Evolutionary conservation across 2,888 invertebrate species (phyloP), one percentile per base, ranked within the genome.

Genomic region (Smittia sp.): DNA sequence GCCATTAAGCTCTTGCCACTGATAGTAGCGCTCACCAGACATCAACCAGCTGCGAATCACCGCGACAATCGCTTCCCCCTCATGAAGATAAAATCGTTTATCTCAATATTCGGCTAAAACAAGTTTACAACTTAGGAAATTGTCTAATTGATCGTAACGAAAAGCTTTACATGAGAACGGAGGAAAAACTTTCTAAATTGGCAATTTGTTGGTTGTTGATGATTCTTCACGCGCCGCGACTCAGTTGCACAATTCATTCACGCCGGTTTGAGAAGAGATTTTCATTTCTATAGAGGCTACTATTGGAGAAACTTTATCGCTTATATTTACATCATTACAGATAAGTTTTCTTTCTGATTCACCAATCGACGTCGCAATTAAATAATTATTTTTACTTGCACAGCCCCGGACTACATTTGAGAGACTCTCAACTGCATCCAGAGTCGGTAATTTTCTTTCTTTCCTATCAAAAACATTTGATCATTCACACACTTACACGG

Each of bases 321-420:
- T 46, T 22, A 58, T 58, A 58, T 58, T 4, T 58, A 58, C 58
- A 58, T 22, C 22, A 58, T 9, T 58, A 46, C 46, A 46, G n/a
- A n/a, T 46, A 46, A 11, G 6, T 46, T n/a, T 46, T 46, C 46
- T 46, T 46, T 46, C 46, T 46, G 11, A 2, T 15, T 46, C 46
- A 3, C 46, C 15, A n/a, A n/a, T 46, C 15, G 11, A 13, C 46
- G n/a, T 15, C n/a, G n/a, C 52, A 52, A 52, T 58, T 18, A 46
- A 32, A 32, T 32, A 32, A 46, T 46, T 15, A 46, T 46, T 46
- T 46, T 15, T 46, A 3, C 46, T 46, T 46, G 46, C 46, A 46
- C 13, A 46, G 13, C 46, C n/a, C 15, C 46, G 46, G 46, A 15
- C 11, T 15, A 3, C n/a, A n/a, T n/a, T n/a, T n/a, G n/a, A n/a